A percentile compares a stretch with the other conserved stretches of the same genome.
These are phyloP conservation scores for Brachionus manjavacas DNA, from an alignment of 1,140 invertebrate genomes.

Conservation along the genomic window DNA sequence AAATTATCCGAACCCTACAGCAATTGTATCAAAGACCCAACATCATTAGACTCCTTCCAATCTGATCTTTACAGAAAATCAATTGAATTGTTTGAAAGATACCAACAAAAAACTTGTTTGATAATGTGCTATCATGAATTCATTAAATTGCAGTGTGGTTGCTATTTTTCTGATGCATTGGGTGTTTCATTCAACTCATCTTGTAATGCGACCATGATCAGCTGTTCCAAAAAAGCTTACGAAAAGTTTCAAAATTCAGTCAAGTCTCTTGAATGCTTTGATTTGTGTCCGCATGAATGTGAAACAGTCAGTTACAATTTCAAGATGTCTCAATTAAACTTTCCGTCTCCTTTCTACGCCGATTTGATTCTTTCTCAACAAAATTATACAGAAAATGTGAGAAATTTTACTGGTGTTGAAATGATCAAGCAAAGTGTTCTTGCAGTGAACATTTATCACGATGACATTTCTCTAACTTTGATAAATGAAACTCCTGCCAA, in stretches of 20 bases:
- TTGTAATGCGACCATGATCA: background rate
- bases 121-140: background rate
- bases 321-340: background rate
- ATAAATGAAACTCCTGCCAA: background rate
- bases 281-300: background rate
- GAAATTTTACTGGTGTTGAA: background rate
- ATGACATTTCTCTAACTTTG: background rate
- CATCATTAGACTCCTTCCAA: background rate
- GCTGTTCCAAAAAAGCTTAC: background rate
- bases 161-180: background rate
- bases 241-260: background rate
- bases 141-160: background rate
- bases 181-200: background rate
- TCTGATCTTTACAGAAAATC: background rate
- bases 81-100: background rate
- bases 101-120: background rate
- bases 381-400: background rate
- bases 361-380: background rate
- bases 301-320: background rate
- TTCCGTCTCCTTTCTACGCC: background rate
- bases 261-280: background rate
- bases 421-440: background rate
- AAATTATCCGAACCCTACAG: conserved; percentile 1
- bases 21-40: background rate
- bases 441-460: conserved; percentile 8